These are phyloP conservation scores for Macaria notata DNA, from an alignment of 2,888 invertebrate species.

Conservation along the genomic window DNA sequence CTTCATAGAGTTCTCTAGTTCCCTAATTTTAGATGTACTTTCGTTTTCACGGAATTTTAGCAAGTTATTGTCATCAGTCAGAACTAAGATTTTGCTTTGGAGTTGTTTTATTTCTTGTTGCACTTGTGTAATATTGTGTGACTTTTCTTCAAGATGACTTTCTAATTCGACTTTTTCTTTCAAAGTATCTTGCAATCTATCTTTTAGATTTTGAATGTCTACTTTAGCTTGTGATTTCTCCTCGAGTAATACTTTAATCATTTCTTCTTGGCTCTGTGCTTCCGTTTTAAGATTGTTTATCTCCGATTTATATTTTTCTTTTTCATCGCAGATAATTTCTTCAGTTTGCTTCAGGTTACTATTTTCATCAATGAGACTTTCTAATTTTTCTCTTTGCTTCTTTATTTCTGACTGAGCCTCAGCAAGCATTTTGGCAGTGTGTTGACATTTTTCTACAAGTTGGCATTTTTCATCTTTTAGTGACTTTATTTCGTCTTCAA, in stretches of 20 bases:
- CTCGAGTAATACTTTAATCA: not conserved
- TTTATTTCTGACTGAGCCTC: not conserved
- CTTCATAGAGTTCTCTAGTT: not conserved
- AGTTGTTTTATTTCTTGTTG: not conserved
- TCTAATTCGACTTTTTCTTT: not conserved
- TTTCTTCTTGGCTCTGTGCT: not conserved
- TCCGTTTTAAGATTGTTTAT: not conserved
- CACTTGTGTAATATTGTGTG: not conserved
- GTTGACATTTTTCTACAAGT: not conserved
- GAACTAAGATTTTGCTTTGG: not conserved
- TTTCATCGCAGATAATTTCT: not conserved
- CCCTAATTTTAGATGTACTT: not conserved
- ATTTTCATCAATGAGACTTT: not conserved
- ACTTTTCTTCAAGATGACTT: not conserved
- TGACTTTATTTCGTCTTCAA: constrained; percentile 1
- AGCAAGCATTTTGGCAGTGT: constrained; percentile 1
- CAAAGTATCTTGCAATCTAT: not conserved
- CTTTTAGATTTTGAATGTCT: not conserved
- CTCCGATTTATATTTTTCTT: not conserved
- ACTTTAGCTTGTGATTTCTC: not conserved
- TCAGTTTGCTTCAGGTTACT: constrained; percentile 1
- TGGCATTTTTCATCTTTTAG: constrained; percentile 4
- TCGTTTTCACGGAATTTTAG: constrained; percentile 1
- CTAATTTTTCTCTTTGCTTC: not conserved
- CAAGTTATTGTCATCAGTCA: constrained; percentile 8